These are phyloP conservation scores for Agelas oroides DNA, from an alignment of 37 sponge, comb jelly and placozoan genomes.

Conservation along the genomic window DNA sequence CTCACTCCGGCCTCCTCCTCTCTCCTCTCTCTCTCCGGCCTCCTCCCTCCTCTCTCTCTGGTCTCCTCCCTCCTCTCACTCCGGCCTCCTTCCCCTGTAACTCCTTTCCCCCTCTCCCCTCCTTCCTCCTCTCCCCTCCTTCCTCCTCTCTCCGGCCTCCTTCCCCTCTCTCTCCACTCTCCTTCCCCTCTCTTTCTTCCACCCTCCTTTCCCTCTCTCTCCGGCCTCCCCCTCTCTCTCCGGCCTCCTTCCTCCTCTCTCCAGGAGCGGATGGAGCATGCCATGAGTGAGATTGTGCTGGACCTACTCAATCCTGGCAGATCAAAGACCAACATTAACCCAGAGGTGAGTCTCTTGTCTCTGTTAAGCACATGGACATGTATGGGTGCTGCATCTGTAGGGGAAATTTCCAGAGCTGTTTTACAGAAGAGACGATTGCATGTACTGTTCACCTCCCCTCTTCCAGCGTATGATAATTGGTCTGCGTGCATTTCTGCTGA, in stretches of 20 bases:
- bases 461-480: slow-evolving; percentile 92
- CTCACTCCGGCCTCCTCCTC: too few species aligned
- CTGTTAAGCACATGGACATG: not conserved
- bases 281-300: slow-evolving; percentile 88
- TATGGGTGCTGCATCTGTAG: not conserved
- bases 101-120: too few species aligned
- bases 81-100: too few species aligned
- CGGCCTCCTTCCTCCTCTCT: not conserved
- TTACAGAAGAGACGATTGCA: too few species aligned
- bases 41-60: too few species aligned
- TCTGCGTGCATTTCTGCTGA: slow-evolving; percentile 92
- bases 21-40: too few species aligned
- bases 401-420: too few species aligned
- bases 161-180: too few species aligned
- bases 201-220: not conserved
- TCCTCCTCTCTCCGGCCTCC: too few species aligned
- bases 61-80: too few species aligned
- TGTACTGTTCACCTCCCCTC: too few species aligned
- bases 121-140: too few species aligned
- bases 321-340: slow-evolving; percentile 56
- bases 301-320: slow-evolving; percentile 83
- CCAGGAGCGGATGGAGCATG: slow-evolving; percentile 91
- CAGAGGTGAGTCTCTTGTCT: slow-evolving; percentile 39
- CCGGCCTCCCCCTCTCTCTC: not conserved
- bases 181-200: not conserved